phyloP scores from a whole-genome alignment of 2,797 vertebrate species.

The Chiloscyllium punctatum region DNA sequence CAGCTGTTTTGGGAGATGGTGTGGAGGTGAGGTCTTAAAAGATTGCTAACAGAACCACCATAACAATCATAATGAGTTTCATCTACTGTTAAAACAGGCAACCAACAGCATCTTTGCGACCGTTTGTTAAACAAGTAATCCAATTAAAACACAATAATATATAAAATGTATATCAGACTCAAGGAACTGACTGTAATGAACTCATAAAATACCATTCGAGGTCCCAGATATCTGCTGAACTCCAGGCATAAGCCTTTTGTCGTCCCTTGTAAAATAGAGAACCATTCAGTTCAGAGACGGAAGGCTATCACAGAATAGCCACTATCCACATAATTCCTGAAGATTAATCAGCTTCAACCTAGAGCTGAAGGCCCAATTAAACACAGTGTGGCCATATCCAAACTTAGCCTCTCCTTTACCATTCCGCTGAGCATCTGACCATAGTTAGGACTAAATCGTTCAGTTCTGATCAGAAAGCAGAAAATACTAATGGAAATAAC shows the following conservation, averaged over 20 bases:
- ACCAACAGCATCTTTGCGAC: neutral
- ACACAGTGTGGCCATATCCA: neutral
- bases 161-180: neutral
- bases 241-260: neutral
- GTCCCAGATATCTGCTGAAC: neutral
- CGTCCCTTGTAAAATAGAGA: neutral
- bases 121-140: neutral
- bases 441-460: neutral
- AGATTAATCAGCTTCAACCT: neutral
- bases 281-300: neutral
- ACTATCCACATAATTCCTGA: neutral
- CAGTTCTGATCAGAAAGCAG: neutral
- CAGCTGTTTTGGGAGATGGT: neutral
- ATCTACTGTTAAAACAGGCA: neutral
- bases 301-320: neutral
- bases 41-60: neutral
- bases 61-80: neutral
- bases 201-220: neutral
- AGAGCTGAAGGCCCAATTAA: neutral
- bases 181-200: neutral
- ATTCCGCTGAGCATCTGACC: neutral
- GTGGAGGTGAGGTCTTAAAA: neutral
- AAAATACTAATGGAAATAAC: neutral
- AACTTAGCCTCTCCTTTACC: neutral
- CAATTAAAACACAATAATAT: neutral